Conservation (phyloP, 2,797 vertebrate species). For the Thunnus albacares region DNA sequence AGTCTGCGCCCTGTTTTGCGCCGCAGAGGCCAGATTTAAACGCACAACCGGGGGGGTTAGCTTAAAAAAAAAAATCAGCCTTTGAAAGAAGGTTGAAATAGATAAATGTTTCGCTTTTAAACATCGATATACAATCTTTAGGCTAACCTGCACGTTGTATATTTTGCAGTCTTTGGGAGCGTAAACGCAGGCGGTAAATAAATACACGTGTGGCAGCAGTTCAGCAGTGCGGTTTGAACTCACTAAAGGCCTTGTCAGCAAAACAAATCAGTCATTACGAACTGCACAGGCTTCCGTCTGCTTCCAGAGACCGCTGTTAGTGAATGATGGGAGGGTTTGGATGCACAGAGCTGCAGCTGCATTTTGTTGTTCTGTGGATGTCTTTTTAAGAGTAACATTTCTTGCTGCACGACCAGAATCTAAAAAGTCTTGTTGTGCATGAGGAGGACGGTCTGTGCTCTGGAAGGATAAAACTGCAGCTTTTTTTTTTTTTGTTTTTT, state of each 20-base stretch:
- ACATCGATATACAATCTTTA: background rate
- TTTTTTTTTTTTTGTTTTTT: background rate
- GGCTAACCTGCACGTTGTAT: background rate
- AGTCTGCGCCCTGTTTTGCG: background rate
- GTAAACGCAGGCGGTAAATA: slow-evolving; percentile 54
- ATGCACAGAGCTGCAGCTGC: slow-evolving; percentile 33
- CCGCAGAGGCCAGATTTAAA: background rate
- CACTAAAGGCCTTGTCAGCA: slow-evolving; percentile 49
- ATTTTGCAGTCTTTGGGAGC: background rate
- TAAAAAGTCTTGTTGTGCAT: background rate
- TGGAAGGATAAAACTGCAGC: background rate
- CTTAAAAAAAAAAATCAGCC: background rate
- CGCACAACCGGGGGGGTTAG: background rate
- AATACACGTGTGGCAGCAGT: slow-evolving; percentile 56
- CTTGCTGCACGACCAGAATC: slow-evolving; percentile 13
- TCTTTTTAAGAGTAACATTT: background rate
- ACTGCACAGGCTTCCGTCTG: slow-evolving; percentile 44
- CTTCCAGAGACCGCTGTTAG: slow-evolving; percentile 28
- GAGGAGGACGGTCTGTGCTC: slow-evolving; percentile 7
- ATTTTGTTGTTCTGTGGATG: slow-evolving; percentile 23
- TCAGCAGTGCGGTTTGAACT: slow-evolving; percentile 35
- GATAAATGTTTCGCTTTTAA: no score
- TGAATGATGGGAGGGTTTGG: slow-evolving; percentile 15
- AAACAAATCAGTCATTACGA: slow-evolving; percentile 56
- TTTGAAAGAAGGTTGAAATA: no score